A percentile compares a stretch with the other conserved stretches of the same genome.
Conservation (phyloP, 2,888 invertebrate species). For the Chloroclystis v-ata region DNA sequence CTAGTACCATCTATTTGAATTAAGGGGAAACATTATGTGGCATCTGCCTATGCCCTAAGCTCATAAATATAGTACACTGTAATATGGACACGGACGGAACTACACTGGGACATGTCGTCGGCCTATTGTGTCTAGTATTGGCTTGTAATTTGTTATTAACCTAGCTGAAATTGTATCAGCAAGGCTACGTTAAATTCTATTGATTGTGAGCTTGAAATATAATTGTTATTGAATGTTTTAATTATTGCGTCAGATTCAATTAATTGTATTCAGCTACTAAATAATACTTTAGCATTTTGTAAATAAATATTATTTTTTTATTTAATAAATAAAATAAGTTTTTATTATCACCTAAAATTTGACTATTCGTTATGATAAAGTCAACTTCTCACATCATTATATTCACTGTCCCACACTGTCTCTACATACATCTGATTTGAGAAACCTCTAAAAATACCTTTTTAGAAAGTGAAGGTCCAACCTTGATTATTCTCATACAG, state of each 20-base stretch:
- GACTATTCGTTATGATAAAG: too few species aligned
- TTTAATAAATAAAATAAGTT: too few species aligned
- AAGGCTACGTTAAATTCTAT: neutral
- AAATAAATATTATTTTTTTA: too few species aligned
- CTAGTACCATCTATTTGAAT: slow-evolving; percentile 72
- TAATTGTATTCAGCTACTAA: neutral
- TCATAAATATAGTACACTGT: slow-evolving; percentile 71
- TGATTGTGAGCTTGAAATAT: neutral
- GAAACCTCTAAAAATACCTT: neutral
- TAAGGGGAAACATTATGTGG: slow-evolving; percentile 73
- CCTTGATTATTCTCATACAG: slow-evolving; percentile 13
- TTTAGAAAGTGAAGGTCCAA: slow-evolving; percentile 6
- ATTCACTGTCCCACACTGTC: too few species aligned
- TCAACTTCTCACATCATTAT: too few species aligned
- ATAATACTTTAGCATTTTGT: too few species aligned
- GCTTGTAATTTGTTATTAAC: slow-evolving; percentile 34
- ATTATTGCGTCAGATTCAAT: neutral
- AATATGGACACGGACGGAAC: slow-evolving; percentile 52
- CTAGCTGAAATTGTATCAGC: slow-evolving; percentile 12
- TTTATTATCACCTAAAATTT: too few species aligned
- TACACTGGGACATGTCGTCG: slow-evolving; percentile 48
- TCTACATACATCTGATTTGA: too few species aligned
- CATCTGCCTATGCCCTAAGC: slow-evolving; percentile 66
- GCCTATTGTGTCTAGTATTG: slow-evolving; percentile 44
- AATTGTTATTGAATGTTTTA: neutral